phyloP scores from a whole-genome alignment of 2,888 invertebrate species.

The Hydriomena furcata region DNA sequence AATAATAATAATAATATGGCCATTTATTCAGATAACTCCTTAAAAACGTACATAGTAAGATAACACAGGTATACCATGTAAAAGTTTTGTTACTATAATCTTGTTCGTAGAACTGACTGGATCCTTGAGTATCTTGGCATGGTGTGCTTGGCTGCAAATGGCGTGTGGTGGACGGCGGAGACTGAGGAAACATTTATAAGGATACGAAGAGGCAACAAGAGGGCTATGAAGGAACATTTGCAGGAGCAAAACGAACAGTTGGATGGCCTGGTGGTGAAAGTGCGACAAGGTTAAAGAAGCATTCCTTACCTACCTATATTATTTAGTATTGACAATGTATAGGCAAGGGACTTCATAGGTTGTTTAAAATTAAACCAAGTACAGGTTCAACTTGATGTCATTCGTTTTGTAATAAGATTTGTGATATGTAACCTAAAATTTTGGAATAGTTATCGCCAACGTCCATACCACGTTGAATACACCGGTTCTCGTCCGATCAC shows the following conservation, averaged over 20 bases:
- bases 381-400: too few species aligned
- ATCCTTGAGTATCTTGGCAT: constrained; percentile 95
- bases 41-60: too few species aligned
- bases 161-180: constrained; percentile 98
- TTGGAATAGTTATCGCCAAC: constrained; percentile 14
- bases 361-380: too few species aligned
- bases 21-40: too few species aligned
- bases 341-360: too few species aligned
- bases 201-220: constrained; percentile 88
- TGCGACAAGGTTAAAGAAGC: constrained; percentile 69
- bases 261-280: constrained; percentile 91
- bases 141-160: constrained; percentile 92
- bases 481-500: constrained; percentile 52
- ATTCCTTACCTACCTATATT: too few species aligned
- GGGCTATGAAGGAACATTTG: constrained; percentile 96
- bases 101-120: constrained; percentile 88
- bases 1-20: too few species aligned
- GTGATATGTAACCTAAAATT: too few species aligned
- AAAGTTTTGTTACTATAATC: neutral
- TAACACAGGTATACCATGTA: too few species aligned
- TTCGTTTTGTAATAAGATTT: too few species aligned
- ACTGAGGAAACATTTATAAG: constrained; percentile 93
- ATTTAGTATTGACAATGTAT: too few species aligned
- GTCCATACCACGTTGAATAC: constrained; percentile 30
- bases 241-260: constrained; percentile 91